Base-by-base conservation (phyloP, 2,888 invertebrate species). In the Eustalomyia histrio region DNA sequence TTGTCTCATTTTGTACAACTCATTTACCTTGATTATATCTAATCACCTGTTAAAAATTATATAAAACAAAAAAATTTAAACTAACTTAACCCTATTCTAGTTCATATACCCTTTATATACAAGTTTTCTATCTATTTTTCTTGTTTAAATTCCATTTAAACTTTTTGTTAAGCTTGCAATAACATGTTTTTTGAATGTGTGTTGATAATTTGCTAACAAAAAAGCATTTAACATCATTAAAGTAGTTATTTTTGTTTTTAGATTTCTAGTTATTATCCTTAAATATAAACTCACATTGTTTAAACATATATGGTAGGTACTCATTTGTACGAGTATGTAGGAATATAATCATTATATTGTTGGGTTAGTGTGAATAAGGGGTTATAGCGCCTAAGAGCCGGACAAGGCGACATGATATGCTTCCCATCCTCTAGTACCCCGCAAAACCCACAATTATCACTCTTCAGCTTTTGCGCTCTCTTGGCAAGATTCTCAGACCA, bases 201-300 rank as follows among this genome's bases (percentile, higher is more conserved):
- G n/a, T 58, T 78, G 72, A 55, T 73, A 79, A 79, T 79, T 79
- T 78, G 74, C 74, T 81, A 81, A 81, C 78, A 81, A 81, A 81
- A 81, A 81, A 39, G 58, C 74, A 81, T 81, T 81, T 71, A 74
- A 78, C 69, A 78, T 81, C 74, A 81, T 81, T 81, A 81, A 78
- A 81, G 78, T 81, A 76, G 14, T 55, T 7, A 17, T 76, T 57
- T 63, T 61, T 74, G 52, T n/a, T 69, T 17, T 72, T 76, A 63
- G 60, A 68, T 73, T 79, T 50, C 52, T 55, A 63, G 76, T 78
- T 73, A 73, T 80, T 78, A 78, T 71, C 61, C 81, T 67, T 24
- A 76, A 73, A 50, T 65, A 39, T 14, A 55, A 43, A 29, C 35
- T 53, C 17, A 65, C 29, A n/a, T 14, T 24, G 35, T 10, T 21